Percentiles rank a stretch among this genome's conserved stretches.
These are phyloP conservation scores for Eupelmus urozonus DNA, from an alignment of 2,888 invertebrate genomes.

Conservation along the genomic window DNA sequence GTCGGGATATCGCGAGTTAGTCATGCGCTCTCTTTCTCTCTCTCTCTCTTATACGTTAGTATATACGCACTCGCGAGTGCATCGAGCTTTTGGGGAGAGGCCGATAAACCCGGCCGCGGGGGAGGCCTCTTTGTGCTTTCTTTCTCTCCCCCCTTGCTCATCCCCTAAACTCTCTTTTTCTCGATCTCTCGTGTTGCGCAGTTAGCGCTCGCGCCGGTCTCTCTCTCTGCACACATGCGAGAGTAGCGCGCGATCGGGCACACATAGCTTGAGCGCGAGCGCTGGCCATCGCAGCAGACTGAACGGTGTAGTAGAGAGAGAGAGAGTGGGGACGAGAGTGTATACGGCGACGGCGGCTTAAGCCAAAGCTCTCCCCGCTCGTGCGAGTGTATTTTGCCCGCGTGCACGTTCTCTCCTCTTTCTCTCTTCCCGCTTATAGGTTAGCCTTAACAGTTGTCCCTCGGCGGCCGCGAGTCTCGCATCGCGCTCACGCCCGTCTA, in stretches of 20 bases:
- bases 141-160: not conserved
- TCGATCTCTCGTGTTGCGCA: not conserved
- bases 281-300: not conserved
- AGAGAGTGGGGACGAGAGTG: not conserved
- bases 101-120: too few relatives aligned
- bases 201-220: too few relatives aligned
- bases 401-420: conserved; percentile 29
- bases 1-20: too few relatives aligned
- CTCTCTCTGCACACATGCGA: too few relatives aligned
- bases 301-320: too few relatives aligned
- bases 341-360: conserved; percentile 11
- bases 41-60: not conserved
- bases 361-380: conserved; percentile 2
- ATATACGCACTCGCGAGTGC: too few relatives aligned
- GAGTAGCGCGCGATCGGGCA: too few relatives aligned
- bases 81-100: too few relatives aligned
- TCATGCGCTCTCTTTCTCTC: not conserved
- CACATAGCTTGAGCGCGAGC: too few relatives aligned
- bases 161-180: conserved; percentile 17
- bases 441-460: too few relatives aligned
- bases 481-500: too few relatives aligned
- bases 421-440: not conserved
- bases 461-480: too few relatives aligned
- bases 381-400: not conserved
- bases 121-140: not conserved